Percentiles rank a stretch among this genome's conserved stretches.
These are phyloP conservation scores for Narcine bancroftii DNA, from an alignment of 2,113 vertebrate species.

Conservation along the genomic window DNA sequence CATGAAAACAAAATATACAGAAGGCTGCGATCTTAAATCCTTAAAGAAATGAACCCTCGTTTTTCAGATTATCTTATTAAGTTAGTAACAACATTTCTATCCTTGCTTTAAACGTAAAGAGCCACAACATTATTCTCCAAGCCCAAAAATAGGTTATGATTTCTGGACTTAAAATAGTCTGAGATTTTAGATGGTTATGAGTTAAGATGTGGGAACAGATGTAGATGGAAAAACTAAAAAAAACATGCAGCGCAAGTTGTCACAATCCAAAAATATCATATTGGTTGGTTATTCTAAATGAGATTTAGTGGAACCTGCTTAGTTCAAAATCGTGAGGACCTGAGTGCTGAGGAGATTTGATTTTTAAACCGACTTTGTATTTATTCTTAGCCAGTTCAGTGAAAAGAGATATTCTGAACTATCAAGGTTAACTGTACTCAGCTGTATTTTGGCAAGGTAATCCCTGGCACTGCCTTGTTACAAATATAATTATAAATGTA, in stretches of 20 bases:
- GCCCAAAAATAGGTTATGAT: background rate
- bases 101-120: background rate
- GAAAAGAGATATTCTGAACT: background rate
- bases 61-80: background rate
- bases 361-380: background rate
- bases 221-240: background rate
- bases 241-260: background rate
- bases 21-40: background rate
- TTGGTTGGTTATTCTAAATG: background rate
- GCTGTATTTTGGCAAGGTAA: background rate
- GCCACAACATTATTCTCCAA: background rate
- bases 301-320: background rate
- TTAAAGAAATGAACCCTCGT: background rate
- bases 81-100: too few relatives aligned
- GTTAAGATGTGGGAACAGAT: constrained; percentile 26
- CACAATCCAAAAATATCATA: background rate
- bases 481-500: background rate
- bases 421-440: background rate
- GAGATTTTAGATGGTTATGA: background rate
- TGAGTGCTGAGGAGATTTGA: background rate
- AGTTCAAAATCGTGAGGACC: background rate
- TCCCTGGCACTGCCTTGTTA: background rate
- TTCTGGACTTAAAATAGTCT: constrained; percentile 5
- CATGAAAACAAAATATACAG: background rate
- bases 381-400: background rate